phyloP scores from a whole-genome alignment of 2,888 invertebrate species.

The Ctenicera cuprea region DNA sequence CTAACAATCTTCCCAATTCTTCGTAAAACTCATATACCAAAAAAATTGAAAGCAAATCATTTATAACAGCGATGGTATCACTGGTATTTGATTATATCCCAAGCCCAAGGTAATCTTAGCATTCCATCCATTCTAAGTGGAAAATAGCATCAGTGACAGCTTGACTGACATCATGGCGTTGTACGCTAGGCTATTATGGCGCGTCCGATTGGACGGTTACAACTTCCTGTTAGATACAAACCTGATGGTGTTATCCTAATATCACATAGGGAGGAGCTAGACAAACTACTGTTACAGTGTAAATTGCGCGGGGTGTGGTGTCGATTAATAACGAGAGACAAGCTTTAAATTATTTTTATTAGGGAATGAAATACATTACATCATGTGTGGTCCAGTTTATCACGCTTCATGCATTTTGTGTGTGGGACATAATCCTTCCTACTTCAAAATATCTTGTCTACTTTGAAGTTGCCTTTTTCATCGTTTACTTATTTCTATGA shows the following conservation, averaged over 20 bases:
- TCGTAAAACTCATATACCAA: background rate
- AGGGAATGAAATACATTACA: constrained; percentile 52
- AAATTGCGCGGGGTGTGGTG: constrained; percentile 55
- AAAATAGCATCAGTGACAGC: constrained; percentile 57
- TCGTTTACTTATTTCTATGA: constrained; percentile 25
- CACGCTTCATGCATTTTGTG: constrained; percentile 48
- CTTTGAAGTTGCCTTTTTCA: constrained; percentile 21
- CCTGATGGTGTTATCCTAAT: constrained; percentile 37
- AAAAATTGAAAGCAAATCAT: constrained; percentile 3
- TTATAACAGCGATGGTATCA: background rate
- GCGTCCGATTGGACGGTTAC: constrained; percentile 54
- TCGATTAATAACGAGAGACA: constrained; percentile 58
- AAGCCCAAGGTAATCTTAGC: constrained; percentile 22
- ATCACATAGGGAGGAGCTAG: constrained; percentile 32
- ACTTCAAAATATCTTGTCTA: constrained; percentile 8
- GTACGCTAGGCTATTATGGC: constrained; percentile 63
- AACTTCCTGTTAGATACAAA: constrained; percentile 50
- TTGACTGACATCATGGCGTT: constrained; percentile 61
- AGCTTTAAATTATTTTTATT: constrained; percentile 55
- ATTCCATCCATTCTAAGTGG: constrained; percentile 34
- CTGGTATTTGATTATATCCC: constrained; percentile 2
- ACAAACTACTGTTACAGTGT: constrained; percentile 43
- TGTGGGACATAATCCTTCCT: constrained; percentile 56
- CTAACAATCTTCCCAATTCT: too few species aligned
- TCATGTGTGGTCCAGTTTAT: constrained; percentile 57